Percentiles rank a stretch among this genome's conserved stretches.
Evolutionary conservation across 2,888 invertebrate species (phyloP).

Genomic region (Melieria picta): DNA sequence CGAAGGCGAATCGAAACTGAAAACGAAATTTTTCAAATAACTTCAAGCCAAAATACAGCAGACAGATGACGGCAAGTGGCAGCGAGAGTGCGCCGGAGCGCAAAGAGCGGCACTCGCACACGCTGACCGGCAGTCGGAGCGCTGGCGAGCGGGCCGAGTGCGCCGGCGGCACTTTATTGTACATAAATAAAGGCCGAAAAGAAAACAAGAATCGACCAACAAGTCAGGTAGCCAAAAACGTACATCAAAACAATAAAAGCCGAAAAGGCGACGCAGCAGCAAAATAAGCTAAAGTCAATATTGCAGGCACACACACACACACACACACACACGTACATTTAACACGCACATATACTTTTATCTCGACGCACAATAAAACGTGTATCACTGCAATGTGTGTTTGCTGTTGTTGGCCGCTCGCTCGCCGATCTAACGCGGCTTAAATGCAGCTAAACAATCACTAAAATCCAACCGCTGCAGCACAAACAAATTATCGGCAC

Average conservation of each 20-base stretch:
- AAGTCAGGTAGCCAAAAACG: slow-evolving; percentile 28
- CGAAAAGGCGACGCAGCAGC: slow-evolving; percentile 30
- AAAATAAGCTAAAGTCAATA: slow-evolving; percentile 26
- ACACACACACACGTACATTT: slow-evolving; percentile 17
- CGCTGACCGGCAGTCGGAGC: neutral
- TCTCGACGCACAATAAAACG: neutral
- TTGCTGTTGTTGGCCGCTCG: neutral
- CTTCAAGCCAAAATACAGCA: slow-evolving; percentile 14
- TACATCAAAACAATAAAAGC: slow-evolving; percentile 27
- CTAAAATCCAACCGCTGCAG: too few species aligned
- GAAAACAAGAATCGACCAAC: slow-evolving; percentile 5
- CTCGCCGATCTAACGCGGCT: too few species aligned
- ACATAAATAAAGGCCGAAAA: neutral
- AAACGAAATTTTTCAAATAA: slow-evolving; percentile 46
- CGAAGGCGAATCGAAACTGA: slow-evolving; percentile 56
- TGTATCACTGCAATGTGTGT: neutral
- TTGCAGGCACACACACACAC: slow-evolving; percentile 15
- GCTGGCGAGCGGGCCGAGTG: neutral
- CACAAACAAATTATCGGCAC: too few species aligned
- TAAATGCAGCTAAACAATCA: too few species aligned
- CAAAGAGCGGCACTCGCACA: neutral
- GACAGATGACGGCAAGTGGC: neutral
- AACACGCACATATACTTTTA: neutral
- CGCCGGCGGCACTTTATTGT: slow-evolving; percentile 7
- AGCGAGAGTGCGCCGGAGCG: neutral